Conservation (phyloP, 2,888 invertebrate species). For the Elysia crispata region DNA sequence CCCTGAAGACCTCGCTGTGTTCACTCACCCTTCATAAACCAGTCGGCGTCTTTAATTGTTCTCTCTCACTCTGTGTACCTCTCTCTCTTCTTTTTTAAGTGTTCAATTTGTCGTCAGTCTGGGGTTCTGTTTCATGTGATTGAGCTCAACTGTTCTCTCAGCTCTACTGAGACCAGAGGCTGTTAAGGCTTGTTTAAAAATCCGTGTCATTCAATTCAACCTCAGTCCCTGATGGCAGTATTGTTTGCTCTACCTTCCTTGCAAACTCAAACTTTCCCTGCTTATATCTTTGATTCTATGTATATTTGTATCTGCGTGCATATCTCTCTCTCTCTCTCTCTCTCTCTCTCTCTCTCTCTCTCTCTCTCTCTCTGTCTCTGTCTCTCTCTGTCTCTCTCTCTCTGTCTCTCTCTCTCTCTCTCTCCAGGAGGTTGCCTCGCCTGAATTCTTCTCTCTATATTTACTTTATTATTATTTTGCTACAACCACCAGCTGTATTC, state of each 20-base stretch:
- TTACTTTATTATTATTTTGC: not conserved
- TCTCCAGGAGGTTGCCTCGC: not conserved
- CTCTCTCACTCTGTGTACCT: no score
- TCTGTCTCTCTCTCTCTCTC: not conserved
- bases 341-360: constrained; percentile 12
- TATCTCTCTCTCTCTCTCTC: constrained; percentile 18
- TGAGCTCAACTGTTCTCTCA: no score
- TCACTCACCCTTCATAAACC: no score
- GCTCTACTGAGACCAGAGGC: no score
- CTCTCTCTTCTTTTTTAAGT: not conserved
- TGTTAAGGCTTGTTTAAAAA: no score
- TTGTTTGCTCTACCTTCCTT: not conserved
- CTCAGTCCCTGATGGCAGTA: no score
- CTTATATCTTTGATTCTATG: not conserved
- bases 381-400: constrained; percentile 11
- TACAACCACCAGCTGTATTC: no score
- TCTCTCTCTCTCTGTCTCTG: not conserved
- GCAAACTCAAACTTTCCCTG: not conserved
- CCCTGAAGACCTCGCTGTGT: no score
- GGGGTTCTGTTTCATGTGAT: no score
- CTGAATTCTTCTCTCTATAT: not conserved
- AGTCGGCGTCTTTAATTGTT: no score
- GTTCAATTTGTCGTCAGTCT: no score
- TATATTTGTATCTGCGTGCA: not conserved
- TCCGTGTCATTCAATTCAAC: no score